Base-by-base conservation (phyloP, 2,888 invertebrate genomes). In the Dynastes maya region DNA sequence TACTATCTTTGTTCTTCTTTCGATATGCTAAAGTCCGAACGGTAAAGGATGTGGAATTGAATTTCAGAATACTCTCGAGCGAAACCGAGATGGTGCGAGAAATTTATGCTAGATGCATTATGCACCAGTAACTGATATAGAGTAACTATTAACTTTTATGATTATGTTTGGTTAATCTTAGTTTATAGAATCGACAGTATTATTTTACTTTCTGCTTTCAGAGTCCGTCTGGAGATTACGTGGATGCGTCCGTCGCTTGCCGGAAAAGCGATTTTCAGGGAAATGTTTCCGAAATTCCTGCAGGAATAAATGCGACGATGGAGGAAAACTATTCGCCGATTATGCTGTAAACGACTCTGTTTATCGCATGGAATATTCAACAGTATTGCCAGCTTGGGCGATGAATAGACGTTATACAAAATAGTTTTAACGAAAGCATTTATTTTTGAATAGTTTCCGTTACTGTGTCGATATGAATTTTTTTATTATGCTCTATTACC, bases 61-160 rank as follows among this genome's bases (percentile, higher is more conserved):
- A 58, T 37, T 51, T 58, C 51, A 29, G 32, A 51, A 22, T 75
- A 27, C 61, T 55, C 27, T 49, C n/a, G 53, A 74, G 64, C 51
- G 64, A 45, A 63, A 72, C 55, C 49, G 74, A 65, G 72, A 77
- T 58, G 72, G 77, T 45, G 72, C 37, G 45, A 58, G 45, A 40
- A 74, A 79, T 79, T 79, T 79, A 79, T 75, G 79, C 64, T 77
- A 75, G 67, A 79, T 79, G 79, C 79, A 79, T 79, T 74, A 79
- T 79, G 79, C 79, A 79, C 74, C 71, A 79, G 76, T 79, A 79
- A 75, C 79, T 79, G 79, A 80, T 80, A 80, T 75, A 70, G 77
- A 75, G 77, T 77, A 71, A 65, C 80, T 76, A 80, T 80, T 77
- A 75, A 77, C 51, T 75, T 80, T 80, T 80, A 80, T 80, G 77